These are phyloP conservation scores for Ailurus styani DNA, from an alignment of 2,113 vertebrate genomes.

Conservation along the genomic window DNA sequence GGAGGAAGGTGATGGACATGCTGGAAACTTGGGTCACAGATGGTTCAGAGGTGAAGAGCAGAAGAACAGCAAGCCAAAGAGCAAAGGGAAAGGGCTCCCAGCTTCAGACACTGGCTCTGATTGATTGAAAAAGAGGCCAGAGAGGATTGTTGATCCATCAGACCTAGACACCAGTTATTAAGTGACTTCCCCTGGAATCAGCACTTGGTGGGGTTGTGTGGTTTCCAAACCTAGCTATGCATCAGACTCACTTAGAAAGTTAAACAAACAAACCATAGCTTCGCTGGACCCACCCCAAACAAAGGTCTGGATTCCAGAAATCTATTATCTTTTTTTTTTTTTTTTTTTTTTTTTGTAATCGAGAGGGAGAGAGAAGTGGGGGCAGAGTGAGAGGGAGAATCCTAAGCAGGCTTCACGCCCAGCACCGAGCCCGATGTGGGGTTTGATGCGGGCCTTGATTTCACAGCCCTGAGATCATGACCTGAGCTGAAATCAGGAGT, in stretches of 20 bases:
- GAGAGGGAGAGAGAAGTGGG: not conserved
- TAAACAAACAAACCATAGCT: not conserved
- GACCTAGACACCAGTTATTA: not conserved
- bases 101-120: not conserved
- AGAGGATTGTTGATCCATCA: not conserved
- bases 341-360: not conserved
- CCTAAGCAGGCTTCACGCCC: not conserved
- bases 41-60: not conserved
- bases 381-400: not conserved
- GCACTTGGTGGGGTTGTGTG: not conserved
- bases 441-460: not conserved
- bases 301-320: not conserved
- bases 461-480: not conserved
- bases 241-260: not conserved
- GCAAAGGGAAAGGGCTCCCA: not conserved
- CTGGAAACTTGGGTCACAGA: not conserved
- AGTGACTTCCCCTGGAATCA: conserved; percentile 3
- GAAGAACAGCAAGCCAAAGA: not conserved
- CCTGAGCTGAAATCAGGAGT: not conserved
- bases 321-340: not conserved
- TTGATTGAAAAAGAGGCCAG: not conserved
- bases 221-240: not conserved
- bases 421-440: not conserved
- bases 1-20: not conserved
- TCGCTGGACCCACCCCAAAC: not conserved